Percentiles rank a stretch among this genome's conserved stretches.
These are phyloP conservation scores for Taurulus bubalis DNA, from an alignment of 2,113 vertebrate species.

Conservation along the genomic window DNA sequence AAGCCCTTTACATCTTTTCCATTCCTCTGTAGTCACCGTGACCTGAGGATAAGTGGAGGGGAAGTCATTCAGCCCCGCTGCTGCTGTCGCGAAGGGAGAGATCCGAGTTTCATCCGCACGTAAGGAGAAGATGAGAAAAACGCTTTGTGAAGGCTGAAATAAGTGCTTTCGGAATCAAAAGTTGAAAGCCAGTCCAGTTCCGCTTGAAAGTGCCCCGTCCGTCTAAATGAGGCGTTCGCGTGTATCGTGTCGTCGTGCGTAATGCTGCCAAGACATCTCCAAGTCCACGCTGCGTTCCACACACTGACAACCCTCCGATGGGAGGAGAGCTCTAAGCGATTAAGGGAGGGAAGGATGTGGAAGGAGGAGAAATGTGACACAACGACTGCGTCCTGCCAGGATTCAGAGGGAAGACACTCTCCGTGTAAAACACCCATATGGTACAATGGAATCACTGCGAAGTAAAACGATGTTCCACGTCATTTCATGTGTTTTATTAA, in stretches of 20 bases:
- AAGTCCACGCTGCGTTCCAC: slow-evolving; percentile 62
- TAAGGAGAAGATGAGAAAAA: neutral
- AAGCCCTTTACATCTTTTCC: slow-evolving; percentile 56
- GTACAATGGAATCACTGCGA: slow-evolving; percentile 3
- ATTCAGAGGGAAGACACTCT: slow-evolving; percentile 21
- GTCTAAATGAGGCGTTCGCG: slow-evolving; percentile 2
- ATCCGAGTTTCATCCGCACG: slow-evolving; percentile 22
- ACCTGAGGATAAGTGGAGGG: slow-evolving; percentile 9
- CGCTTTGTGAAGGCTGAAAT: neutral
- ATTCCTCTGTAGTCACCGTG: slow-evolving; percentile 44
- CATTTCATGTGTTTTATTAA: neutral
- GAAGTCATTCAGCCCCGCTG: slow-evolving; percentile 45
- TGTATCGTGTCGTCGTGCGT: slow-evolving; percentile 52
- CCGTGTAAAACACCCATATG: slow-evolving; percentile 13
- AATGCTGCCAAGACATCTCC: slow-evolving; percentile 65
- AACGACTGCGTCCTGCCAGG: slow-evolving; percentile 30
- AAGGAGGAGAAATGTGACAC: slow-evolving; percentile 58
- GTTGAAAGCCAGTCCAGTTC: slow-evolving; percentile 3
- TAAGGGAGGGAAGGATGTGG: slow-evolving; percentile 31
- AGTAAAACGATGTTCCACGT: neutral
- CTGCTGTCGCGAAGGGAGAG: neutral
- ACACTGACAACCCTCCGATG: slow-evolving; percentile 32
- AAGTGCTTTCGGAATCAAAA: neutral
- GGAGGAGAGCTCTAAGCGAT: slow-evolving; percentile 50
- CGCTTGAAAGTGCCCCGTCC: slow-evolving; percentile 3